phyloP scores from a whole-genome alignment of 2,888 invertebrate genomes.

The Sinodicranocentrus sp. region DNA sequence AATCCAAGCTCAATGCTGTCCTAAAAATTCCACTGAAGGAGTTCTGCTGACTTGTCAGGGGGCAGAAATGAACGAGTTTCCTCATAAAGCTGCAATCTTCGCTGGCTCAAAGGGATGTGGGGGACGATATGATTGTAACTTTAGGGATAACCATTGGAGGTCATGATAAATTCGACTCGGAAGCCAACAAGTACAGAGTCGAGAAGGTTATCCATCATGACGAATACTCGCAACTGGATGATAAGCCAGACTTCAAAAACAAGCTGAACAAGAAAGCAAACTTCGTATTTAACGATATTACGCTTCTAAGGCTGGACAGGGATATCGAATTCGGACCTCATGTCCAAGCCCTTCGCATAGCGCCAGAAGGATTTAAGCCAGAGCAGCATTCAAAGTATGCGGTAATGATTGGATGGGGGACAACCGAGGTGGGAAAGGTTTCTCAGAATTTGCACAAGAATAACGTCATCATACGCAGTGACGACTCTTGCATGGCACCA shows the following conservation, averaged over 20 bases:
- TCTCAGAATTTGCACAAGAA: constrained; percentile 19
- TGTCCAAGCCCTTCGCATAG: constrained; percentile 3
- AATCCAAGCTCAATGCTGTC: too few species aligned
- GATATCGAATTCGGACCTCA: constrained; percentile 15
- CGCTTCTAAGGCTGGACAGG: constrained; percentile 11
- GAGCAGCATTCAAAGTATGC: neutral
- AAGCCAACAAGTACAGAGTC: neutral
- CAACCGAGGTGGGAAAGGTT: neutral
- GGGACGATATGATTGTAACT: neutral
- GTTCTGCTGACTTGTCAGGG: neutral
- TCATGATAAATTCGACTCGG: neutral
- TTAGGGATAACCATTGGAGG: neutral
- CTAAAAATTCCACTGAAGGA: too few species aligned
- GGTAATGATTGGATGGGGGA: constrained; percentile 39
- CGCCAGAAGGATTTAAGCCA: constrained; percentile 18
- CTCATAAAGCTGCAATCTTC: too few species aligned
- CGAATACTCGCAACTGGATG: neutral
- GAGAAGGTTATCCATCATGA: neutral
- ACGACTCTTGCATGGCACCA: neutral
- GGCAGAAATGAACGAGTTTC: too few species aligned
- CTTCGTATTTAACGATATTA: constrained; percentile 26
- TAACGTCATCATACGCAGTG: constrained; percentile 12
- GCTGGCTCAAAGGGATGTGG: neutral
- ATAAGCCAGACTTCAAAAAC: neutral
- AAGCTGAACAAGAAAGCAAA: neutral